These are phyloP conservation scores for Trogon surrucura DNA, from an alignment of 2,113 vertebrate genomes.

Conservation along the genomic window DNA sequence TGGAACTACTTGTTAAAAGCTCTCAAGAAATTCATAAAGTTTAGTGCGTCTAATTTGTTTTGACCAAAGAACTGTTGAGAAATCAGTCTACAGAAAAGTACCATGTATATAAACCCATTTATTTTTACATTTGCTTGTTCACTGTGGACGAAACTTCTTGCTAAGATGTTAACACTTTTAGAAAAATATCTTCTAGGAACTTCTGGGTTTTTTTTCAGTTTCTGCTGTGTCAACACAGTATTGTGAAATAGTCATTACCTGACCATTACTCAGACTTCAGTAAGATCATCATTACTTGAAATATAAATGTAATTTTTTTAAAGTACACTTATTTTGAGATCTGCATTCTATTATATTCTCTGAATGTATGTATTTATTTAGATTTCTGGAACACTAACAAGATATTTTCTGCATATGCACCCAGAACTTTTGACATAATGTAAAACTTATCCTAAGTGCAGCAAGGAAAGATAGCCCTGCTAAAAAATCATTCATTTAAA, in stretches of 20 bases:
- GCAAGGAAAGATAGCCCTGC: background rate
- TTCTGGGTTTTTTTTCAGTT: background rate
- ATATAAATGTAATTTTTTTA: background rate
- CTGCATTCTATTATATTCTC: background rate
- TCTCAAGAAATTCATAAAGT: background rate
- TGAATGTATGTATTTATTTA: background rate
- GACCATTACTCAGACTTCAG: background rate
- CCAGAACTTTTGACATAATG: background rate
- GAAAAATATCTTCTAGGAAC: background rate
- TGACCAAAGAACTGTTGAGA: background rate
- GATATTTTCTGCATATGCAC: background rate
- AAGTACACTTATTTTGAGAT: background rate
- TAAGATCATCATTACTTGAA: background rate
- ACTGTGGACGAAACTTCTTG: background rate
- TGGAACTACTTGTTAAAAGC: background rate
- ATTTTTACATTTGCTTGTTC: background rate
- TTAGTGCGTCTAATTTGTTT: conserved; percentile 10
- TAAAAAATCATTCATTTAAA: background rate
- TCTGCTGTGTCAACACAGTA: background rate
- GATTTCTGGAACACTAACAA: background rate
- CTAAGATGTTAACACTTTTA: background rate
- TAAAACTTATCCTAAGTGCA: background rate
- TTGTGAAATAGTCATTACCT: background rate
- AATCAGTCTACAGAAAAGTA: background rate
- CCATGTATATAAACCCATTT: background rate